Percentiles rank a stretch among this genome's conserved stretches.
phyloP scores from a whole-genome alignment of 2,797 vertebrate species.

The Pantherophis vulpinus region DNA sequence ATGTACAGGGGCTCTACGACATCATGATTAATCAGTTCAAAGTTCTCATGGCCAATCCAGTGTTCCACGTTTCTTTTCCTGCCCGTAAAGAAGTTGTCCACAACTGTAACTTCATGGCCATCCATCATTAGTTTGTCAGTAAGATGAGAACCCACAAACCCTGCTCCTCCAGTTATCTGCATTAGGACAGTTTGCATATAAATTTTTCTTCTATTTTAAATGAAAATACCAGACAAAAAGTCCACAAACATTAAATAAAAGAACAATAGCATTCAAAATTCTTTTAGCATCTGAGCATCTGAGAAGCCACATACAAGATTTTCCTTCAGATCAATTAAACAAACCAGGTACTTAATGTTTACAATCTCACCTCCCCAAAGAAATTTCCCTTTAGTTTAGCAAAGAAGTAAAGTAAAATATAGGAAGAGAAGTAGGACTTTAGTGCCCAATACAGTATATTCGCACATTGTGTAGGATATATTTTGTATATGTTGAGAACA shows the following conservation, averaged over 20 bases:
- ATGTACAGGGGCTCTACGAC: slow-evolving; percentile 98
- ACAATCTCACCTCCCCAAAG: not conserved
- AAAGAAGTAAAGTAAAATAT: not conserved
- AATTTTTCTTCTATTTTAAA: slow-evolving; percentile 66
- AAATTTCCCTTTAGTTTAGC: not conserved
- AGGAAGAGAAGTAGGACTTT: not conserved
- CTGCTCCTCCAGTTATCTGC: slow-evolving; percentile 90
- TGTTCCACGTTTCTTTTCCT: slow-evolving; percentile 98
- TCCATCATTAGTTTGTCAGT: slow-evolving; percentile 99
- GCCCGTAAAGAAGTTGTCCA: slow-evolving; percentile 99
- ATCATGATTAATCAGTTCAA: slow-evolving; percentile 98
- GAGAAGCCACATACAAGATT: not conserved
- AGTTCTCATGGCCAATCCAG: slow-evolving; percentile 99
- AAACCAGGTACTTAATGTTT: not conserved
- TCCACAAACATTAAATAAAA: slow-evolving; percentile 65
- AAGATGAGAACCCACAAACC: slow-evolving; percentile 97
- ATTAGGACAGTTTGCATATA: slow-evolving; percentile 62
- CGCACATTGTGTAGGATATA: not conserved
- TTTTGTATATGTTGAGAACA: not conserved
- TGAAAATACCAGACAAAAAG: slow-evolving; percentile 68
- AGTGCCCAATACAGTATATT: not conserved
- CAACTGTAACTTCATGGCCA: slow-evolving; percentile 98
- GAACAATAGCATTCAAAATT: slow-evolving; percentile 47
- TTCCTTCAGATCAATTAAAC: not conserved
- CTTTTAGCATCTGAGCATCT: slow-evolving; percentile 44